Evolutionary conservation across 2,797 vertebrate species (phyloP), one percentile per base, ranked within the genome.

Genomic region (Apogon talboti): DNA sequence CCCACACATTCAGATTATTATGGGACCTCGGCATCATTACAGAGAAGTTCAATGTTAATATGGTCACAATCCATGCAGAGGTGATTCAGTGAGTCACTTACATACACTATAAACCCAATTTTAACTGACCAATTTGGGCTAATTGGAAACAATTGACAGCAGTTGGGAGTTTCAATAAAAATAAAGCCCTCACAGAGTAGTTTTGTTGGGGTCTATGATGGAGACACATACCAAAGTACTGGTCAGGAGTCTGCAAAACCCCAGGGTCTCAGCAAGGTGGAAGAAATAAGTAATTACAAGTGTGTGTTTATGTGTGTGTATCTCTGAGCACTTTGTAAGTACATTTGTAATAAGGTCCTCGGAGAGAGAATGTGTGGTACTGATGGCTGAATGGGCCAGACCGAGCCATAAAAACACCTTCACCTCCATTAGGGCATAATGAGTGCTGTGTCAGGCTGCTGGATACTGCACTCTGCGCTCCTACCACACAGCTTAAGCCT

Each of bases 341-440:
- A 55, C 55, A 70, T 78, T 84, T 67, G 59, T 76, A 82, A 83
- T 74, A 69, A 83, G 72, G 57, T 11, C 70, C 83, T 76, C 21
- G 61, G 78, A 88, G 82, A 67, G 69, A 77, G 56, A 50, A 37
- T 79, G 75, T 78, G 60, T 65, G 79, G 71, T 64, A 89, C 64
- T 84, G 72, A 74, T 68, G 73, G 37, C 63, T 74, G 71, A 74
- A 83, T 52, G 62, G 64, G 50, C 68, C 84, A 82, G 82, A 82
- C 75, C 47, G 21, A 67, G 66, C 66, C 84, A 75, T 91, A 90
- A 93, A 93, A 90, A 81, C 76, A 76, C 61, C 86, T 83, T 86
- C 80, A 62, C 58, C 80, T 82, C 82, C 83, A 86, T 92, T 85
- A 88, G 72, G 60, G 73, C 68, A 85, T 93, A 93, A 91, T 88